Base-by-base conservation (phyloP, 2,888 invertebrate species). In the Dryococelus australis region DNA sequence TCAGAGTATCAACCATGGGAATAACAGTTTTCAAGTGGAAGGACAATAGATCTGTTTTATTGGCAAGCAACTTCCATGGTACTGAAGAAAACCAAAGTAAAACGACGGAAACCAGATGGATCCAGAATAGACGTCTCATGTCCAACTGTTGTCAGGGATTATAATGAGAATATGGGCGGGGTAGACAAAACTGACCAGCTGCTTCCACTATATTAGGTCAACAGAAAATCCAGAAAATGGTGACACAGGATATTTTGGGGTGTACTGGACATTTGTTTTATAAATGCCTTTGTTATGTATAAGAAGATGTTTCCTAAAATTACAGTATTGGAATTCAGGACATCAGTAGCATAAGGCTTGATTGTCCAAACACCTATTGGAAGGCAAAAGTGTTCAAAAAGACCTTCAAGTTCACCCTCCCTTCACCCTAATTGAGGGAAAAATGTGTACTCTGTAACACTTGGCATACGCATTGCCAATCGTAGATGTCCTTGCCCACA, bases 61-160 rank as follows among this genome's bases (percentile, higher is more conserved):
- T 90, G 24, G 83, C 86, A 51, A 88, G 88, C 51, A 90, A 90
- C 84, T 90, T 88, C 86, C 89, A 90, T 88, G 89, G 89, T 87
- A 47, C 47, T 47, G 47, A 47, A 47, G 47, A 47, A 47, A n/a
- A 47, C 47, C 12, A 2, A 26, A 20, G 87, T 84, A 12, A 26
- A 20, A 10, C 5, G 85, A 26, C 84, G 26, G 24, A 87, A 88
- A 9, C 53, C 65, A 79, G 87, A 85, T 35, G 87, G 85, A 20
- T 27, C 12, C 9, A 84, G 26, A 84, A n/a, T 78, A 26, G 78
- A 84, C n/a, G 78, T 84, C 10, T 2, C 43, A 20, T 87, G 85
- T 78, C 85, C 43, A 5, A 65, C 35, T 8, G 53, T 85, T 47
- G 1, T 43, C 26, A 51, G 35, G n/a, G 84, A 84, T n/a, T 87